These are phyloP conservation scores for Pygoscelis antarcticus DNA, from an alignment of 2,113 vertebrate genomes.

Conservation along the genomic window DNA sequence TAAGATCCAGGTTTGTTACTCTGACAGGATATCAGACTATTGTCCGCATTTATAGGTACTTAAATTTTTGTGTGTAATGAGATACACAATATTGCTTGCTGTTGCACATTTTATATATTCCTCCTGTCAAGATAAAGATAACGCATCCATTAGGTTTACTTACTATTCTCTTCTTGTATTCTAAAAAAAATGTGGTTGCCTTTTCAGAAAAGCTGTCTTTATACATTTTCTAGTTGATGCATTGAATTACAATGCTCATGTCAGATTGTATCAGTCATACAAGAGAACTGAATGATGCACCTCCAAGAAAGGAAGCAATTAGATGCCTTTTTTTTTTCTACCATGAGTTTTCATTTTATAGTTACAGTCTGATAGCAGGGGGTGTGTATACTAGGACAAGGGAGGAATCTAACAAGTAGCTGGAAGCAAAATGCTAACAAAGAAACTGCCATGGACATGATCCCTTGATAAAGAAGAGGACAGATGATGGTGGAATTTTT, in stretches of 20 bases:
- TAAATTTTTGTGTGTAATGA: neutral
- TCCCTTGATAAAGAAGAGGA: neutral
- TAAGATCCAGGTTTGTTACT: neutral
- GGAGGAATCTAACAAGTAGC: neutral
- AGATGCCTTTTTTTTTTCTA: constrained; percentile 35
- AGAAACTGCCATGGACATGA: neutral
- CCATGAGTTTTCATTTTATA: neutral
- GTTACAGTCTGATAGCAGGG: neutral
- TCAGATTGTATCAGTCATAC: constrained; percentile 39
- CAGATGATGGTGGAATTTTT: neutral
- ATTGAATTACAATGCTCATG: constrained; percentile 53
- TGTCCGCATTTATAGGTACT: neutral
- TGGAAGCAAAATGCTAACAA: constrained; percentile 5
- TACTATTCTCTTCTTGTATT: neutral
- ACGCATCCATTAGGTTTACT: neutral
- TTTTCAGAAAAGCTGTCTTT: constrained; percentile 55
- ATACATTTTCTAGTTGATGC: constrained; percentile 58
- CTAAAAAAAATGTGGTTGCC: neutral
- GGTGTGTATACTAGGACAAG: neutral
- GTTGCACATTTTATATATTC: neutral
- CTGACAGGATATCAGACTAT: neutral
- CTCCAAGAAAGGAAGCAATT: constrained; percentile 44
- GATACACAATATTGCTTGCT: neutral
- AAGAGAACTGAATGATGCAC: constrained; percentile 38
- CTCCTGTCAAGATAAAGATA: constrained; percentile 16